These are phyloP conservation scores for Alectura lathami DNA, from an alignment of 2,113 vertebrate species.

Conservation along the genomic window DNA sequence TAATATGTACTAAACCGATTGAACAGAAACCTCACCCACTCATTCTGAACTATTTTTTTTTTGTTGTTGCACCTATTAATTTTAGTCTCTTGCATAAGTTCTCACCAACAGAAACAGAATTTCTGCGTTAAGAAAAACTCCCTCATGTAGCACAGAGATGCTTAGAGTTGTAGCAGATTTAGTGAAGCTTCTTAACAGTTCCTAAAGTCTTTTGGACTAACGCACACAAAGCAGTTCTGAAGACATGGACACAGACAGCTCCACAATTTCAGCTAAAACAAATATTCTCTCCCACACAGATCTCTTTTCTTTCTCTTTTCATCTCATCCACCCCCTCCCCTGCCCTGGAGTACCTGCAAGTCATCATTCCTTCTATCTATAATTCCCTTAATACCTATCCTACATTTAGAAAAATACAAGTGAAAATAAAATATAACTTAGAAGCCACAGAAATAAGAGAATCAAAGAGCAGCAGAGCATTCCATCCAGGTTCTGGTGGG, in stretches of 20 bases:
- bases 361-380: background rate
- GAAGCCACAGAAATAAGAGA: background rate
- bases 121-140: background rate
- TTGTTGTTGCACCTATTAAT: background rate
- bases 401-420: slow-evolving; percentile 31
- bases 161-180: background rate
- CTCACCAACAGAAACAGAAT: background rate
- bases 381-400: background rate
- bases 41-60: background rate
- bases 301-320: background rate
- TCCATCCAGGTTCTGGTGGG: background rate
- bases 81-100: background rate
- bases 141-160: background rate
- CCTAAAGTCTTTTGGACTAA: background rate
- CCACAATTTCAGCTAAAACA: slow-evolving; percentile 20
- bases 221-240: background rate
- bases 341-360: slow-evolving; percentile 19
- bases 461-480: background rate
- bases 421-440: slow-evolving; percentile 1
- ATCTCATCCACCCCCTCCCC: background rate
- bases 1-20: background rate
- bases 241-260: background rate
- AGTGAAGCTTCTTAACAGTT: background rate
- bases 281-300: slow-evolving; percentile 9
- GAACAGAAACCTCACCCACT: background rate